A percentile compares a stretch with the other conserved stretches of the same genome.
These are phyloP conservation scores for Hemicentrotus pulcherrimus DNA, from an alignment of 35 echinoderm and acorn worm species.

Conservation along the genomic window DNA sequence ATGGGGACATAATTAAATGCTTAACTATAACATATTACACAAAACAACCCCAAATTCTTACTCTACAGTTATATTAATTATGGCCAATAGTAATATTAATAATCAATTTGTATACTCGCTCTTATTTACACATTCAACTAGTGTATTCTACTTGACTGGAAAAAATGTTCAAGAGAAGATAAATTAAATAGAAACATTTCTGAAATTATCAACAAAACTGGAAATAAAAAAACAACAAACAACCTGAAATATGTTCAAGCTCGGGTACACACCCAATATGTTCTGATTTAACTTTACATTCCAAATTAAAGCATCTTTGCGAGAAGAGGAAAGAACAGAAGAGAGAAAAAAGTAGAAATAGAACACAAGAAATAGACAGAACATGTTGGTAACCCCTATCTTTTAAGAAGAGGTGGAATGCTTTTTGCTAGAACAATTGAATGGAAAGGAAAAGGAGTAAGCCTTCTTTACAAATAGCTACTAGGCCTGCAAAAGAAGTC, in stretches of 20 bases:
- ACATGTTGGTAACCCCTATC: background rate
- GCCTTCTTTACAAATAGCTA: background rate
- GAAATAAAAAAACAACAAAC: constrained; percentile 34
- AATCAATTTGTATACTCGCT: constrained; percentile 41
- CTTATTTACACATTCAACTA: constrained; percentile 30
- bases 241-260: constrained; percentile 23
- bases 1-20: constrained; percentile 16
- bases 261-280: background rate
- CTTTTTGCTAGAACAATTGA: background rate
- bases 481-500: background rate
- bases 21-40: constrained; percentile 25
- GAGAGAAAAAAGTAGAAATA: background rate
- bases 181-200: constrained; percentile 47
- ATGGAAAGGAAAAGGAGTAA: background rate
- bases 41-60: constrained; percentile 44
- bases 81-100: constrained; percentile 40
- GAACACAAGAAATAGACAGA: background rate
- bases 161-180: constrained; percentile 35
- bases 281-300: constrained; percentile 21
- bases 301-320: constrained; percentile 14
- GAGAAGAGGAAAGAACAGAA: constrained; percentile 1
- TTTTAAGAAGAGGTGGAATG: background rate
- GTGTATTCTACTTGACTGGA: constrained; percentile 44
- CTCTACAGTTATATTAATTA: constrained; percentile 35
- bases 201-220: constrained; percentile 8